These are phyloP conservation scores for Aethina tumida DNA, from an alignment of 1,140 invertebrate species.

Conservation along the genomic window DNA sequence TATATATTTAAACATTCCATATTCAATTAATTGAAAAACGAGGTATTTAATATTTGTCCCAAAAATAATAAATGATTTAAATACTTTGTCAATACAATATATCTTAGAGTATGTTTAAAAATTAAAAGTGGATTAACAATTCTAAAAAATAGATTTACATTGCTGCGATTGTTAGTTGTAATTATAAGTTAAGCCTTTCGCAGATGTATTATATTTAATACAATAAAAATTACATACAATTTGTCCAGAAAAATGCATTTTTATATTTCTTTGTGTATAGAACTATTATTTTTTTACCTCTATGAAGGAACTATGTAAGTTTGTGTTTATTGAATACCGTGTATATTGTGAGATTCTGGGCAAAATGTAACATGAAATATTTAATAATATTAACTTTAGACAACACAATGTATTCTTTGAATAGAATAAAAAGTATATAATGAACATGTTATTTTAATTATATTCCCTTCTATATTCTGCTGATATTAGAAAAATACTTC, in stretches of 20 bases:
- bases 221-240: slow-evolving; percentile 22
- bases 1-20: slow-evolving; percentile 33
- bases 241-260: slow-evolving; percentile 31
- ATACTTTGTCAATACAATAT: slow-evolving; percentile 29
- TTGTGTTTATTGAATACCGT: slow-evolving; percentile 17
- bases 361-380: slow-evolving; percentile 34
- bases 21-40: slow-evolving; percentile 20
- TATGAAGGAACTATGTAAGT: slow-evolving; percentile 24
- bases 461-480: too few relatives aligned
- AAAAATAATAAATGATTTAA: slow-evolving; percentile 22
- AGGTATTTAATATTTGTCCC: slow-evolving; percentile 25
- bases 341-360: slow-evolving; percentile 29
- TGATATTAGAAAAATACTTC: too few relatives aligned
- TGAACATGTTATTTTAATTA: too few relatives aligned
- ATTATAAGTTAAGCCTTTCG: slow-evolving; percentile 34
- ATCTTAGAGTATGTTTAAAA: slow-evolving; percentile 25
- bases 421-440: slow-evolving; percentile 34
- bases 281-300: slow-evolving; percentile 25
- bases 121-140: slow-evolving; percentile 31
- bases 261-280: slow-evolving; percentile 26
- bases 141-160: slow-evolving; percentile 31
- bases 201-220: slow-evolving; percentile 34
- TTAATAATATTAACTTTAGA: slow-evolving; percentile 39
- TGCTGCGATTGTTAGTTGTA: slow-evolving; percentile 32
- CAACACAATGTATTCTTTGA: slow-evolving; percentile 38